Percentiles rank a stretch among this genome's conserved stretches.
Conservation (phyloP, 2,888 invertebrate species). For the Drosophila trichaetosa region DNA sequence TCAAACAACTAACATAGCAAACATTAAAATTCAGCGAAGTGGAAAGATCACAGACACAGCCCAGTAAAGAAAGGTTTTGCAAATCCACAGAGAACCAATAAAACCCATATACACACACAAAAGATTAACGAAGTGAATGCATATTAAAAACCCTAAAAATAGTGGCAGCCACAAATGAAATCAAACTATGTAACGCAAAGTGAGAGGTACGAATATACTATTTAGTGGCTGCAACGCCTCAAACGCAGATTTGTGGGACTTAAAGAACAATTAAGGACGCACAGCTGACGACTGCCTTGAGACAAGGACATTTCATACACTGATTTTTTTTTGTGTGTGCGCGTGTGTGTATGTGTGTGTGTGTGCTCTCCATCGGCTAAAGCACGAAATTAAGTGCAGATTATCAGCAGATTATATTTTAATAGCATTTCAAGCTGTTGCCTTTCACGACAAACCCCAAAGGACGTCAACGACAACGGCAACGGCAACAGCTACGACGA, state of each 20-base stretch:
- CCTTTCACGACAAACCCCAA: conserved; percentile 55
- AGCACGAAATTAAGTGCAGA: conserved; percentile 79
- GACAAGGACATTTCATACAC: conserved; percentile 36
- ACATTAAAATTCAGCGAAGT: conserved; percentile 76
- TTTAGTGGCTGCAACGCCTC: conserved; percentile 19
- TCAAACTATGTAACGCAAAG: conserved; percentile 35
- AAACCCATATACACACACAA: conserved; percentile 18
- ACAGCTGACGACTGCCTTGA: conserved; percentile 63
- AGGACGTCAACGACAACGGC: conserved; percentile 21
- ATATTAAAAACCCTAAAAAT: conserved; percentile 28
- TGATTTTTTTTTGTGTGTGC: conserved; percentile 10
- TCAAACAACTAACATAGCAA: conserved; percentile 45
- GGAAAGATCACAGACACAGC: conserved; percentile 51
- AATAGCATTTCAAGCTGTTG: conserved; percentile 81
- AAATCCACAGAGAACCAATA: conserved; percentile 33
- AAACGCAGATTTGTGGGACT: conserved; percentile 13
- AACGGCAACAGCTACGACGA: not conserved
- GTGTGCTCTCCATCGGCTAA: conserved; percentile 42
- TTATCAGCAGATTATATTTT: conserved; percentile 82
- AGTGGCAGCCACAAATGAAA: conserved; percentile 6
- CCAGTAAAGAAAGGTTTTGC: conserved; percentile 22
- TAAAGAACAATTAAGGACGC: conserved; percentile 36
- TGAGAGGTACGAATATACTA: conserved; percentile 39
- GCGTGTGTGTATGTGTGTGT: conserved; percentile 1
- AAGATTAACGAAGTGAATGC: conserved; percentile 56